Evolutionary conservation across 2,113 vertebrate species (phyloP), one percentile per base, ranked within the genome.

Genomic region (Hydropotes inermis): DNA sequence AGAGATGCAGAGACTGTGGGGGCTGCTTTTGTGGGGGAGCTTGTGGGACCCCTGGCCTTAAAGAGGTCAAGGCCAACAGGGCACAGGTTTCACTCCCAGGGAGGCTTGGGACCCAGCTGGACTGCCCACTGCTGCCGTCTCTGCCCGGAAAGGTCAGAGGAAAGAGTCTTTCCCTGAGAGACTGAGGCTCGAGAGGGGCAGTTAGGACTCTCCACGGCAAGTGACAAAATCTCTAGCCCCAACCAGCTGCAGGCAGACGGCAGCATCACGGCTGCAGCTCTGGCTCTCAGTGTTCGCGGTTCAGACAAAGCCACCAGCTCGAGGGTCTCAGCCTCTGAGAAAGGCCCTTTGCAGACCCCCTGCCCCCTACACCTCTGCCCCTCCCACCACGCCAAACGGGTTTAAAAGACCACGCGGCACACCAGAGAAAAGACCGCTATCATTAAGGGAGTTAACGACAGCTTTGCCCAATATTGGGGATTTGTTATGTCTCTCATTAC

Each of bases 401-500:
- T 78, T 87, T 95, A 87, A 57, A 96, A 39, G 89, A 92, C 95
- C 39, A 27, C 3, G 7, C 9, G 0, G 50, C 7, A 7, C 91
- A 85, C 81, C 58, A 76, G 2, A 97, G 97, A 70, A 98, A 98
- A 91, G 0, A 17, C 55, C 33, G 4, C 83, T 89, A 30, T 97
- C 96, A 85, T 89, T 95, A 94, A 97, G 95, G 27, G 89, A 9
- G 95, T 97, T 94, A 98, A 96, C 36, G 92, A 95, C 86, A 79
- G 94, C 87, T 67, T 93, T 9, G 83, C 60, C 67, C 70, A 54
- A 45, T 54, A 85, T 17, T 60, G 61, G 96, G 97, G 96, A 95
- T 92, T 97, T 95, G 57, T 30, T 95, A 25, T n/a, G 95, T 61
- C 97, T 98, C 94, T 50, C 90, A 11, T 98, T 96, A 96, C 67